Evolutionary conservation across 2,888 invertebrate genomes (phyloP), one percentile per base, ranked within the genome.

Genomic region (Griposia aprilina): DNA sequence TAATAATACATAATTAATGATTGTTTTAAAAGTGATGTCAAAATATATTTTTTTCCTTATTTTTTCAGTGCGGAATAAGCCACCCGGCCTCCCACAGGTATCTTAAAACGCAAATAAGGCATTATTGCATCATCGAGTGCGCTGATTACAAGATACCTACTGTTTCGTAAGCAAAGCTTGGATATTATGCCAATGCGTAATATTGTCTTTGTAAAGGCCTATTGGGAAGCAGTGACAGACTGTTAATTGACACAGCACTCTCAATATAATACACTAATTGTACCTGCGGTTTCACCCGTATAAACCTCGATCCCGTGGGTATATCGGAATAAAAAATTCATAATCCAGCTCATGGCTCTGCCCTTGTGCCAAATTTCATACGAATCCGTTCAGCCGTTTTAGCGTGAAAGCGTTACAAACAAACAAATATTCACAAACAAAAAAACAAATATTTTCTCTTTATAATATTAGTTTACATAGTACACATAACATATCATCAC

Each of bases 81-180:
- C 20, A 26, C 50, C 36, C 30, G 23, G n/a, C 8, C 5, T 60
- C 26, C 26, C 59, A 1, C 7, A 20, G 11, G 71, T 52, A 23
- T 60, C 41, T 23, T 60, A 41, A 60, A 17, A 62, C 15, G 50
- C 15, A 69, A 69, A 41, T 70, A 41, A 17, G 60, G 26, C 10
- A 60, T 74, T 60, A 74, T 41, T 68, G 74, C 26, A 41, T 60
- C 26, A 48, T 26, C 36, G 26, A 69, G 41, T 26, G 30, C 11
- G 57, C 36, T 48, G 30, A 59, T 59, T 57, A 48, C 52, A 50
- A 60, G 17, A 59, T 65, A 73, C 0, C 41, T 41, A 41, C 23
- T 73, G 45, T 66, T 55, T 41, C 55, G 45, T 30, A 23, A 30
- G 26, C 36, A 17, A 41, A 36, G 26, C 48, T n/a, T n/a, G 20